Conservation (phyloP, 1,140 invertebrate species). For the Scaptodrosophila lebanonensis region DNA sequence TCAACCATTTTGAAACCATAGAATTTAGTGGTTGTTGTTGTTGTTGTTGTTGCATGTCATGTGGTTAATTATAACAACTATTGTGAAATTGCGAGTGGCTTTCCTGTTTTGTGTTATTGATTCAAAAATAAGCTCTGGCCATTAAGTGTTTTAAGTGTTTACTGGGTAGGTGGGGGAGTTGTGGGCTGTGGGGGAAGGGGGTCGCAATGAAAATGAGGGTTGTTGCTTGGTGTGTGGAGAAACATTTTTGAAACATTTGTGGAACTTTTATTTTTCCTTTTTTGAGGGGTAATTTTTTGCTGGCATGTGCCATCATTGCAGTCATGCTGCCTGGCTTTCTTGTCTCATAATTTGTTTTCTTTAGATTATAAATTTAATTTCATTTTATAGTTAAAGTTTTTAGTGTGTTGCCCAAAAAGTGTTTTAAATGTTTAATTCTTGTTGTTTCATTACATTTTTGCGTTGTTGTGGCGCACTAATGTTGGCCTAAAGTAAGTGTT, state of each 20-base stretch:
- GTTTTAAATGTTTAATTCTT: neutral
- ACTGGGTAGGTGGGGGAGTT: too few species aligned
- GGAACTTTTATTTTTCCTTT: too few species aligned
- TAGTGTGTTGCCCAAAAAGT: conserved; percentile 19
- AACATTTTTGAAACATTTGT: too few species aligned
- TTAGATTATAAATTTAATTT: conserved; percentile 24
- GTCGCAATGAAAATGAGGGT: too few species aligned
- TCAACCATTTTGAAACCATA: conserved; percentile 75
- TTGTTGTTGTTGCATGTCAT: conserved; percentile 45
- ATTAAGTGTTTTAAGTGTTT: too few species aligned
- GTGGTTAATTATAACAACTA: conserved; percentile 19
- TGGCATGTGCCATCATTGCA: too few species aligned
- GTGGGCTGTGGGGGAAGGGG: too few species aligned
- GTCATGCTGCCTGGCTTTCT: too few species aligned
- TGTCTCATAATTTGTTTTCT: neutral
- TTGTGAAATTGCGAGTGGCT: conserved; percentile 31
- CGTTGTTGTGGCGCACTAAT: conserved; percentile 31
- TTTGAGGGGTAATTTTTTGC: too few species aligned
- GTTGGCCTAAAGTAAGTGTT: conserved; percentile 54
- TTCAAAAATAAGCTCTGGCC: conserved; percentile 49
- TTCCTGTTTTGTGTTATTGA: conserved; percentile 19
- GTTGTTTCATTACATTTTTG: conserved; percentile 15
- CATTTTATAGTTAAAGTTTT: conserved; percentile 18
- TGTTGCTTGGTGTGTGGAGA: too few species aligned
- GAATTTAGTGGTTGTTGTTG: too few species aligned